phyloP scores from a whole-genome alignment of 1,140 invertebrate species.

The Eciton burchellii region DNA sequence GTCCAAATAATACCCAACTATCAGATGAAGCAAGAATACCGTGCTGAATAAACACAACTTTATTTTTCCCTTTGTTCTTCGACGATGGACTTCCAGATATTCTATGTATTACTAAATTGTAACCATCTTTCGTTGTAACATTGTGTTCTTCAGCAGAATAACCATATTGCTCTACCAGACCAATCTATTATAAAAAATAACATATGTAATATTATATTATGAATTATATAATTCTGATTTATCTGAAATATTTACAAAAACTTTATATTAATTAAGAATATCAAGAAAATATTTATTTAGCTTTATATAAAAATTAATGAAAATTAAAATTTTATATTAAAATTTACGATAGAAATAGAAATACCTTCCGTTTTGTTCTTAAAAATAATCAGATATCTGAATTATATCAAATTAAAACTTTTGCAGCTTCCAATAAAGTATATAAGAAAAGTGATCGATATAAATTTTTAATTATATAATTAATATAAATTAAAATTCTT shows the following conservation, averaged over 20 bases:
- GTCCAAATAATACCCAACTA: constrained; percentile 83
- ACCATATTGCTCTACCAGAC: constrained; percentile 78
- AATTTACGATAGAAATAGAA: too few species aligned
- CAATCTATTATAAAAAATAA: constrained; percentile 64
- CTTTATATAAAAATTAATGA: too few species aligned
- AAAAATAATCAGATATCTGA: too few species aligned
- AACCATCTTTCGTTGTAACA: constrained; percentile 85
- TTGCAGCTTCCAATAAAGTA: too few species aligned
- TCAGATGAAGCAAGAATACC: constrained; percentile 84
- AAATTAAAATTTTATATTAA: too few species aligned
- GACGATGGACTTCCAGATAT: constrained; percentile 79
- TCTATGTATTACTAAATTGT: constrained; percentile 83
- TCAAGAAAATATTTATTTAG: too few species aligned
- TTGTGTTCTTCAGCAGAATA: constrained; percentile 85
- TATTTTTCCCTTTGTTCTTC: constrained; percentile 17
- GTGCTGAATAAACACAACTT: constrained; percentile 85
- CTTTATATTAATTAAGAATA: too few species aligned
- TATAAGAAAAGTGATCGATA: too few species aligned
- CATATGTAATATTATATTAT: not conserved
- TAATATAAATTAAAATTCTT: too few species aligned
- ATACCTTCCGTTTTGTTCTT: too few species aligned
- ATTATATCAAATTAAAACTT: too few species aligned
- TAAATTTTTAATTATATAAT: too few species aligned
- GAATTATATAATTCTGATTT: not conserved
- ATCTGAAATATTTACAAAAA: not conserved